Evolutionary conservation across 2,113 vertebrate genomes (phyloP), one percentile per base, ranked within the genome.

Genomic region (Podiceps cristatus): DNA sequence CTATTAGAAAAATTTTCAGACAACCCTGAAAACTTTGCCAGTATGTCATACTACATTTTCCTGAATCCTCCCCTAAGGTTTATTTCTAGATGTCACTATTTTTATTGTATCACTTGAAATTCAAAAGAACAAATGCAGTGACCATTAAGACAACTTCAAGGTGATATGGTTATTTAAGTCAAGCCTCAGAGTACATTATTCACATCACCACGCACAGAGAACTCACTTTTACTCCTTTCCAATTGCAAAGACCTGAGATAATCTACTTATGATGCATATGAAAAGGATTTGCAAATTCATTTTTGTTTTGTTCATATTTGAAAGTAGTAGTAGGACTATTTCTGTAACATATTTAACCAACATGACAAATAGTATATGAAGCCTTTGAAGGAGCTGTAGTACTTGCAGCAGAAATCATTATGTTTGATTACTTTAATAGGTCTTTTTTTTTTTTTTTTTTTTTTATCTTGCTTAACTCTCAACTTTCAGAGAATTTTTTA

Each of bases 61-160:
- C 86, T 93, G 89, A 97, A 95, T 97, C 59, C 52, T n/a, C 37
- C 27, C 19, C 42, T 83, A 86, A 97, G 91, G 93, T 97, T 95
- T 98, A 95, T 85, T 98, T 97, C 80, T 96, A 97, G 90, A 96
- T 94, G 90, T 88, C 89, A 96, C 85, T 67, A 31, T 88, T 96
- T 97, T 97, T 95, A 97, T 85, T 96, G 88, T 96, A 97, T 97
- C 88, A 95, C 97, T 10, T 73, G 68, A 96, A 97, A 98, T 96
- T 96, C 95, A 83, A 96, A 97, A 95, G 94, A 98, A 93, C 84
- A 98, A 94, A 96, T 80, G 90, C 53, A 96, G 87, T 93, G 94
- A 96, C 93, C 86, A 95, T 59, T 74, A 96, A 96, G 63, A 92
- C 68, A 96, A 80, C 76, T 91, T 95, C 76, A 96, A 93, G 84